Evolutionary conservation across 2,888 invertebrate species (phyloP).

Genomic region (Laothoe populi): DNA sequence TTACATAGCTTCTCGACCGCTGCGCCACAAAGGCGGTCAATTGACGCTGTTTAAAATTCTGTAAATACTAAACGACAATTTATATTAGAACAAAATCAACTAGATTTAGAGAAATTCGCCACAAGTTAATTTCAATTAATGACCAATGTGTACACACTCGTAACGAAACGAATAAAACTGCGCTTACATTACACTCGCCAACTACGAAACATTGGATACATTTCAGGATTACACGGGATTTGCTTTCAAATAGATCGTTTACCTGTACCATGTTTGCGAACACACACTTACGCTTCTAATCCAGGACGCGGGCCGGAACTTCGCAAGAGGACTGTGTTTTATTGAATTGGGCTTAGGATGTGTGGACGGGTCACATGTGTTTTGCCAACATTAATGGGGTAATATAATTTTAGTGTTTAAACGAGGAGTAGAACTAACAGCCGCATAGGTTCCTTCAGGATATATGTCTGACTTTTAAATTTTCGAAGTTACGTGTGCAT

Average conservation of each 20-base stretch:
- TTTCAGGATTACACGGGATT: conserved; percentile 62
- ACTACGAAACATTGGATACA: conserved; percentile 44
- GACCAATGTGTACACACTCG: conserved; percentile 2
- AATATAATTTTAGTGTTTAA: neutral
- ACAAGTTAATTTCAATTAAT: neutral
- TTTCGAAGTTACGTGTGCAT: too few relatives aligned
- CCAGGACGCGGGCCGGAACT: conserved; percentile 28
- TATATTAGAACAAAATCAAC: too few relatives aligned
- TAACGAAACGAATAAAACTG: conserved; percentile 11
- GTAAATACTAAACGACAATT: too few relatives aligned
- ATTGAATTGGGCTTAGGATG: conserved; percentile 25
- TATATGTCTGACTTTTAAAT: too few relatives aligned
- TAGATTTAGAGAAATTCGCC: neutral
- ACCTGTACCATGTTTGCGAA: conserved; percentile 43
- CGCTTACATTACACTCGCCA: conserved; percentile 1
- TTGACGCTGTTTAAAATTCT: too few relatives aligned
- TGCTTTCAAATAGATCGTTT: conserved; percentile 54
- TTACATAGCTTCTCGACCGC: too few relatives aligned
- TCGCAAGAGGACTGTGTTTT: conserved; percentile 24
- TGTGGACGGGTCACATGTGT: conserved; percentile 6
- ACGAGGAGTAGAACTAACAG: too few relatives aligned
- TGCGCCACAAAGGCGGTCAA: too few relatives aligned
- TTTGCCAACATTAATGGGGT: conserved; percentile 9
- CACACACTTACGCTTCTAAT: conserved; percentile 28
- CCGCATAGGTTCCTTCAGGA: too few relatives aligned